Evolutionary conservation across 2,888 invertebrate genomes (phyloP), one percentile per base, ranked within the genome.

Genomic region (Ptilodon capucinus): DNA sequence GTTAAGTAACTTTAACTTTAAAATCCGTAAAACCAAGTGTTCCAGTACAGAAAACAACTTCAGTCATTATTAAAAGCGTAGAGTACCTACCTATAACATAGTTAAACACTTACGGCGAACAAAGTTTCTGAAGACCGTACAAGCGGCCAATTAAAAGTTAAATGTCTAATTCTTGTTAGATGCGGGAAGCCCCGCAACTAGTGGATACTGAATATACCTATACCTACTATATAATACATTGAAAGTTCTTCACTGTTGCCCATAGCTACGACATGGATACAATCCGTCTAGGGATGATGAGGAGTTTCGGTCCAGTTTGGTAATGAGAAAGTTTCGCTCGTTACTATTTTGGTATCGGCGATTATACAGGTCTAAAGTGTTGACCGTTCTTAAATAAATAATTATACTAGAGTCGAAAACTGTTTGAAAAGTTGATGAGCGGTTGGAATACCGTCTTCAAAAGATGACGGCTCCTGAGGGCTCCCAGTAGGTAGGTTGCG

Each of bases 91-190:
- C 67, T 68, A 74, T 71, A 81, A 88, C 87, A 89, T 86, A 84
- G 86, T 87, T 84, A 81, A 81, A 89, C 87, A 86, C 86, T 86
- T 85, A 87, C 84, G 74, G 76, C 74, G 74, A 73, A 65, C 81
- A 73, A 82, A 84, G 84, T 88, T 86, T 70, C 80, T 76, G 84
- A 88, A 86, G 81, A 86, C 82, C 83, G 80, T 82, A 90, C 90
- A 89, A 88, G 87, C 86, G 75, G 72, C 89, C 90, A 90, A 90
- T 90, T 90, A 90, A 90, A 90, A 90, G 89, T 90, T 90, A 87
- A 90, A 90, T 90, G 90, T 85, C 86, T 88, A 86, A 89, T 88
- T 88, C 90, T 90, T 90, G 90, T 90, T 83, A 84, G 80, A 82
- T 75, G 78, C 76, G 76, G 84, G 77, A 86, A 87, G 83, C 85